These are phyloP conservation scores for zebrafish (Danio rerio) DNA, from an alignment of 2,113 vertebrate genomes.

Conservation along the genomic window GRCz12tu NC_133190.1:9788001-9788500, in stretches of 20 bases:
- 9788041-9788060: too few relatives aligned
- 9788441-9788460: slow-evolving; percentile 33
- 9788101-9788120: too few relatives aligned
- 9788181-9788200: background rate
- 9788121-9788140: too few relatives aligned
- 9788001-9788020: too few relatives aligned
- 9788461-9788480: slow-evolving; percentile 28
- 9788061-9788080: too few relatives aligned
- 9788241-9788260: background rate
- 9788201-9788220: background rate
- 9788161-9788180: background rate
- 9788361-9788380: slow-evolving; percentile 2
- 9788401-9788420: slow-evolving; percentile 3
- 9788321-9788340: slow-evolving; percentile 10
- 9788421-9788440: slow-evolving; percentile 19
- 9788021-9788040: too few relatives aligned
- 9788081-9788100: too few relatives aligned
- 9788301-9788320: background rate
- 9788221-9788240: background rate
- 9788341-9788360: background rate
- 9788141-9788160: background rate
- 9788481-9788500: slow-evolving; percentile 39
- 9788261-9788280: background rate
- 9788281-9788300: background rate
- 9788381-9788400: background rate